Base-by-base conservation (phyloP, 2,113 vertebrate genomes). In the Melanotaenia duboulayi region DNA sequence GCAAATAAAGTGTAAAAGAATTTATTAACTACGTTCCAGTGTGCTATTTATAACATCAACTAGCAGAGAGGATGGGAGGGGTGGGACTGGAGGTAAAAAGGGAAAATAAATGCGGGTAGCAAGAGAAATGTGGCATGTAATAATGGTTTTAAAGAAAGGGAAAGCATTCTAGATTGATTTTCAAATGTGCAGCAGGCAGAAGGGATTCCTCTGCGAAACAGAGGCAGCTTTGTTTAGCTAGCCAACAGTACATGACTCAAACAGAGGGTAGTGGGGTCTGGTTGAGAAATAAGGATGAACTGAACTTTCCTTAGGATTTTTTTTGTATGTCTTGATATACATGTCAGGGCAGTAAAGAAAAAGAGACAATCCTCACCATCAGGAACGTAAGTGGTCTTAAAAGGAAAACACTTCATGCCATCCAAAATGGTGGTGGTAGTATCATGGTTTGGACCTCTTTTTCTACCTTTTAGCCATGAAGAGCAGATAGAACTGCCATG, bases 161-260 rank as follows among this genome's bases (percentile, higher is more conserved):
- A 80, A 80, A 59, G 56, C 50, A 58, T 68, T 86, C 57, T 83
- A 87, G 72, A 58, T 81, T 80, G 79, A 85, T 42, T 54, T 62
- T 66, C 52, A 61, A 65, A 69, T 65, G 60, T 77, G 79, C 64
- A 56, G 66, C 63, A 40, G 69, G 71, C 74, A 72, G 72, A 76
- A 57, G 57, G 71, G 74, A 83, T 65, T 83, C 83, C 82, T 80
- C 48, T 39, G 63, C 63, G 65, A 28, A 71, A 87, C 75, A 86
- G 78, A 76, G 81, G 64, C 66, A 44, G 78, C 84, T 84, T 82
- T 89, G 78, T 87, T 60, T 78, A 52, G 22, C 40, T 48, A 58
- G 72, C 22, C 51, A 44, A 25, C n/a, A 7, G 12, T 23, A 2
- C 23, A 8, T 2, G 54, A 71, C 73, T n/a, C 44, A 61, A 85